Evolutionary conservation across 2,113 vertebrate species (phyloP).

Genomic region (Hydrochoerus hydrochaeris): DNA sequence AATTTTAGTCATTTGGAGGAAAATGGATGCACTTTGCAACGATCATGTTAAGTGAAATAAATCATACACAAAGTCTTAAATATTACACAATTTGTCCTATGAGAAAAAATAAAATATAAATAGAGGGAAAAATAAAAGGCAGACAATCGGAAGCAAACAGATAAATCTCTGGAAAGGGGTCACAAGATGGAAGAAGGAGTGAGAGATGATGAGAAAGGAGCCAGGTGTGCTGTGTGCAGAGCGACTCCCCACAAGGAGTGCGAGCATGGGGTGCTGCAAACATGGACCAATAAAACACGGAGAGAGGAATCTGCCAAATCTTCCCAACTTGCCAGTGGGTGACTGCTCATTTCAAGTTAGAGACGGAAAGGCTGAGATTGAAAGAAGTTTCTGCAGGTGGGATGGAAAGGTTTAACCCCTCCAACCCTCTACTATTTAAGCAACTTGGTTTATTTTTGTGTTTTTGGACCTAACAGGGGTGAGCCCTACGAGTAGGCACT

Average conservation of each 20-base stretch:
- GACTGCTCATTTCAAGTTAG: background rate
- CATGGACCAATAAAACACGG: fast-evolving
- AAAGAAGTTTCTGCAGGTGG: background rate
- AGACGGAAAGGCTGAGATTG: background rate
- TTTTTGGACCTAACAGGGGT: background rate
- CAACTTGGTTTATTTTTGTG: background rate
- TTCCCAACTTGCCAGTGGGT: background rate
- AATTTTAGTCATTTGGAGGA: background rate
- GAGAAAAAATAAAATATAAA: background rate
- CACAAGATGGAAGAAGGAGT: fast-evolving
- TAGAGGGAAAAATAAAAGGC: background rate
- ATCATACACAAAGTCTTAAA: background rate
- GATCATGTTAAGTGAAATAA: background rate
- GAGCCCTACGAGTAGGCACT: background rate
- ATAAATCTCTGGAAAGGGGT: background rate
- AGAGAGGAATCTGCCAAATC: background rate
- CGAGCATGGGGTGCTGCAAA: background rate
- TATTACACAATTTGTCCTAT: background rate
- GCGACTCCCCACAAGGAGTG: background rate
- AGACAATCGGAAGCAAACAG: background rate
- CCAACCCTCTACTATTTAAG: too few species aligned
- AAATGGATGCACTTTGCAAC: background rate
- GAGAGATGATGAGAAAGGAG: background rate
- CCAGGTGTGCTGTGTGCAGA: too few species aligned
- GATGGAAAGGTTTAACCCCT: background rate